Conservation (phyloP, 1,140 invertebrate species). For the Camponotus floridanus region DNA sequence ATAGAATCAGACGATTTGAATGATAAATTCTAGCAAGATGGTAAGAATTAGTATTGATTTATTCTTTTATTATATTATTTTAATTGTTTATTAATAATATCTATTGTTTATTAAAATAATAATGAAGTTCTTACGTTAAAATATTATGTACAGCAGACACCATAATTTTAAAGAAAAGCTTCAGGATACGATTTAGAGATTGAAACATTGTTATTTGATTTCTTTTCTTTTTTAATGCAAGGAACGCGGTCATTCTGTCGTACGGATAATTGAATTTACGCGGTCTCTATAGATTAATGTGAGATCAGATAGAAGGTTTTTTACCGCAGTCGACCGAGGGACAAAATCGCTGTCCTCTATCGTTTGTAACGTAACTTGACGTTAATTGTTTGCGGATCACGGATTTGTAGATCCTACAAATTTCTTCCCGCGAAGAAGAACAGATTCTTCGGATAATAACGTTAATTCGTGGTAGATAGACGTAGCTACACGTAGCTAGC, state of each 20-base stretch:
- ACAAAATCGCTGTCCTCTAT: slow-evolving; percentile 52
- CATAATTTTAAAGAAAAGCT: background rate
- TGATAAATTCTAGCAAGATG: background rate
- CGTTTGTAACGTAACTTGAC: slow-evolving; percentile 51
- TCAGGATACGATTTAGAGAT: background rate
- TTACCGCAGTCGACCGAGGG: background rate
- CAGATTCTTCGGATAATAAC: slow-evolving; percentile 33
- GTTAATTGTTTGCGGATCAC: slow-evolving; percentile 62
- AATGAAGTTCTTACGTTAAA: background rate
- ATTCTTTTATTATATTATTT: background rate
- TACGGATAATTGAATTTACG: background rate
- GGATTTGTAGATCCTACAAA: slow-evolving; percentile 44
- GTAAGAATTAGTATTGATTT: background rate
- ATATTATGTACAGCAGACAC: background rate
- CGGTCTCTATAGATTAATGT: slow-evolving; percentile 38
- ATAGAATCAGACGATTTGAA: background rate
- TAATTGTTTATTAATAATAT: too few species aligned
- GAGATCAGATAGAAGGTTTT: slow-evolving; percentile 57
- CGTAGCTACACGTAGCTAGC: background rate
- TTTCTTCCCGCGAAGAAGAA: slow-evolving; percentile 14
- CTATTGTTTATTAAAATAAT: slow-evolving; percentile 13
- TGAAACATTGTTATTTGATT: background rate
- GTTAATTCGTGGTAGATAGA: slow-evolving; percentile 22
- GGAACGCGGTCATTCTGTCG: background rate
- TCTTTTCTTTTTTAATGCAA: slow-evolving; percentile 11